phyloP scores from a whole-genome alignment of 2,113 vertebrate genomes.

The Eretmochelys imbricata region DNA sequence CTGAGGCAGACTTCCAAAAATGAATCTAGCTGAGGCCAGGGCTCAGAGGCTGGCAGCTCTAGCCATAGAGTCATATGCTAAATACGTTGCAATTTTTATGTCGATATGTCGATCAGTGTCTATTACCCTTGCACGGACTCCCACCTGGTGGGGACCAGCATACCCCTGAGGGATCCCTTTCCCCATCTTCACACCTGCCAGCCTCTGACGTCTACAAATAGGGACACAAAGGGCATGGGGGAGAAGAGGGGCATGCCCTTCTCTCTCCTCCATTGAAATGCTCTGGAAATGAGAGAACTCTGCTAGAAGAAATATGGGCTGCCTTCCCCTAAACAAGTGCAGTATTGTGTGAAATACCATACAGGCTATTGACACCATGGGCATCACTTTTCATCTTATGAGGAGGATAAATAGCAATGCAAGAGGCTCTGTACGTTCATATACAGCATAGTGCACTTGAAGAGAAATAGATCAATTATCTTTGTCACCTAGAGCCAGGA shows the following conservation, averaged over 20 bases:
- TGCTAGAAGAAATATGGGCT: neutral
- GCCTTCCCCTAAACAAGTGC: neutral
- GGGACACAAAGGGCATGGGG: neutral
- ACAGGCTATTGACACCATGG: accelerated
- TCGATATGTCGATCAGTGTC: accelerated
- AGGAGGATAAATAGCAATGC: neutral
- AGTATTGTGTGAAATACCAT: accelerated
- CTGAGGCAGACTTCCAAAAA: neutral
- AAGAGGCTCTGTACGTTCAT: neutral
- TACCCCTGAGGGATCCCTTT: accelerated
- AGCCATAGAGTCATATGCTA: neutral
- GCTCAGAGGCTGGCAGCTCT: accelerated
- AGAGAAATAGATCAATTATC: constrained; percentile 37
- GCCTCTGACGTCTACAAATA: accelerated
- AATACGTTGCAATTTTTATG: neutral
- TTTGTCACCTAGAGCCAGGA: constrained; percentile 24
- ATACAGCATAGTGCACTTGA: constrained; percentile 9
- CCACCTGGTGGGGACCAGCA: neutral
- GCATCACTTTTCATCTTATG: accelerated
- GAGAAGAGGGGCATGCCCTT: accelerated
- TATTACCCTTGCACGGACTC: accelerated
- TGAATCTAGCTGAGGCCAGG: neutral
- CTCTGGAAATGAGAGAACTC: accelerated
- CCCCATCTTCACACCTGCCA: accelerated
- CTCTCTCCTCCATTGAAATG: accelerated